Base-by-base conservation (phyloP, 2,113 vertebrate genomes). In the Eonycteris spelaea region DNA sequence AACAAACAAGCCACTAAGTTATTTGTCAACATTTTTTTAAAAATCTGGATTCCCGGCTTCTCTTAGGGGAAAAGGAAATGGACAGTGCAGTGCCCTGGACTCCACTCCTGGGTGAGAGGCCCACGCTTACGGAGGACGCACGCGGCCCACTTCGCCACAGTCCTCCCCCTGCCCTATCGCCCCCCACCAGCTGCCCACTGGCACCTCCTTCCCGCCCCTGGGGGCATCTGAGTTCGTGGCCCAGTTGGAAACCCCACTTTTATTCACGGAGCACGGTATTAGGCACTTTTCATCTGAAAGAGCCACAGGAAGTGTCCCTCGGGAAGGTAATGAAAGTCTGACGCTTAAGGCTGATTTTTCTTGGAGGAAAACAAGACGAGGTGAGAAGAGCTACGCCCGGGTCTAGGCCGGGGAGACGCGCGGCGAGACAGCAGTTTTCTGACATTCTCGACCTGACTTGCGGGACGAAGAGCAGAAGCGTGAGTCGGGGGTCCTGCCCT, bases 201-300 rank as follows among this genome's bases (percentile, higher is more conserved):
- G n/a, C 0, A 15, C 18, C 85, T 68, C 51, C 40, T 43, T 51
- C 63, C 67, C 0, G 4, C 18, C 73, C 86, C 73, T 30, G 18
- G 73, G 51, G 53, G 65, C 74, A n/a, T 8, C 11, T 3, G 28
- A 87, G 73, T 57, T 53, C 67, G 55, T 78, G 86, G 95, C 90
- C 90, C 71, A 80, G 74, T 96, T 95, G 84, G 75, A 96, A 93
- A 92, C 30, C 59, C 94, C 78, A 33, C 57, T 96, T 95, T 95
- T 85, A 95, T 61, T 67, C 67, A 86, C n/a, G 90, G 84, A 96
- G 71, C 77, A 9, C 0, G 26, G 55, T 48, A 73, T 82, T 73
- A 68, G 87, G 70, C 92, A 88, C 92, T 95, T 22, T 18, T 61
- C 92, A 77, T 77, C 94, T 3, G 38, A 96, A 92, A 84, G 77